These are phyloP conservation scores for Hybos culiciformis DNA, from an alignment of 2,888 invertebrate genomes.

Conservation along the genomic window DNA sequence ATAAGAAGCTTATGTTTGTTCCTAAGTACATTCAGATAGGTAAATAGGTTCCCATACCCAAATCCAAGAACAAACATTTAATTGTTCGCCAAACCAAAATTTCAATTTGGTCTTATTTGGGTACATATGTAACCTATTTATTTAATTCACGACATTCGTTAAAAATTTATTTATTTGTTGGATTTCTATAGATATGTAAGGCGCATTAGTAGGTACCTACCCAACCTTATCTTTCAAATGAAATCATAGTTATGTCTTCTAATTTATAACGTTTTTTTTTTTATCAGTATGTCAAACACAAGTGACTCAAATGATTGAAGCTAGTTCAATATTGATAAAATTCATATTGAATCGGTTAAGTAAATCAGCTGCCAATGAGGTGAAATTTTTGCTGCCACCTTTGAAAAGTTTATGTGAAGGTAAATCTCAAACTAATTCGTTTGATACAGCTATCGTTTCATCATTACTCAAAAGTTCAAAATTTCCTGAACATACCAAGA, in stretches of 20 bases:
- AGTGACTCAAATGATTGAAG: slow-evolving; percentile 51
- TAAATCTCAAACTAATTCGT: slow-evolving; percentile 51
- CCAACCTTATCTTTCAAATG: no score
- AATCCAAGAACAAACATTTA: no score
- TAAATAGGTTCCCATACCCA: no score
- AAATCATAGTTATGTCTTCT: background rate
- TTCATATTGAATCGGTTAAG: slow-evolving; percentile 42
- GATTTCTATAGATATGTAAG: no score
- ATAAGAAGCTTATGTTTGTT: no score
- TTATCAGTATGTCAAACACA: slow-evolving; percentile 52
- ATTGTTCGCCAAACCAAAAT: no score
- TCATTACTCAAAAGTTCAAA: slow-evolving; percentile 64
- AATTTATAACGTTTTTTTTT: slow-evolving; percentile 11
- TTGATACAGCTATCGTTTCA: slow-evolving; percentile 63
- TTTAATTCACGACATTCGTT: no score
- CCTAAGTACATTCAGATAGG: no score
- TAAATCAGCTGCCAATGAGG: slow-evolving; percentile 33
- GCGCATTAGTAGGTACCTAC: no score
- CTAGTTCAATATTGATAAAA: slow-evolving; percentile 52
- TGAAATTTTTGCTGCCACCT: slow-evolving; percentile 50
- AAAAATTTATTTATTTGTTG: no score
- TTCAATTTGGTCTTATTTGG: no score
- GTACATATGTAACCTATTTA: no score
- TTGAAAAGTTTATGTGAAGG: slow-evolving; percentile 58
- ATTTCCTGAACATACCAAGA: slow-evolving; percentile 42